Evolutionary conservation across 2,797 vertebrate genomes (phyloP).

Genomic region (Petrocephalus schoutedeni): DNA sequence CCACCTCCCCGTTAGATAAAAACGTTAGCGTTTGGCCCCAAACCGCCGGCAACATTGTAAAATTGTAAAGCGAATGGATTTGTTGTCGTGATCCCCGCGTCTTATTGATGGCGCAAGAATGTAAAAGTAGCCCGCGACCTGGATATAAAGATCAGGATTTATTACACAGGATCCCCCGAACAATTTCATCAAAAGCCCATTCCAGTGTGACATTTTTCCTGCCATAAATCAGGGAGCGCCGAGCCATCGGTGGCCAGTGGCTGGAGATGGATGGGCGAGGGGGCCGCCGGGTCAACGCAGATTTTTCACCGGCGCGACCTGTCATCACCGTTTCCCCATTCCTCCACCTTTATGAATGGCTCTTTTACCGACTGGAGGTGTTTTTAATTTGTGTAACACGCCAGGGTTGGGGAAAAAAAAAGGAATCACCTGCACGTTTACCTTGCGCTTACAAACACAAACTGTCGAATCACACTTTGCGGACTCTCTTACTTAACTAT

Average conservation of each 20-base stretch:
- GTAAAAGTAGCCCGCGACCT: slow-evolving; percentile 91
- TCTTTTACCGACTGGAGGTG: slow-evolving; percentile 79
- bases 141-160: slow-evolving; percentile 99
- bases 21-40: slow-evolving; percentile 71
- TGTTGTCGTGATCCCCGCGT: slow-evolving; percentile 79
- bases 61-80: slow-evolving; percentile 75
- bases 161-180: slow-evolving; percentile 98
- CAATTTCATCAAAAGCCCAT: slow-evolving; percentile 99
- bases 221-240: slow-evolving; percentile 94
- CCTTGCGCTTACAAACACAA: slow-evolving; percentile 60
- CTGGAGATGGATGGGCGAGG: slow-evolving; percentile 94
- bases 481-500: slow-evolving; percentile 51
- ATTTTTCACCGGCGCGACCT: slow-evolving; percentile 85
- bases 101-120: slow-evolving; percentile 96
- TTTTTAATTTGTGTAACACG: slow-evolving; percentile 80
- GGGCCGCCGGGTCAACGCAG: slow-evolving; percentile 93
- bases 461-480: slow-evolving; percentile 30
- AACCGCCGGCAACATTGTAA: slow-evolving; percentile 79
- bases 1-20: slow-evolving; percentile 60
- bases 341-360: slow-evolving; percentile 84
- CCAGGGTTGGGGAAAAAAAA: slow-evolving; percentile 44
- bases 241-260: slow-evolving; percentile 96
- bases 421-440: slow-evolving; percentile 50
- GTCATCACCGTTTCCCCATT: slow-evolving; percentile 79
- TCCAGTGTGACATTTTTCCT: slow-evolving; percentile 97